Evolutionary conservation across 2,888 invertebrate genomes (phyloP), one percentile per base, ranked within the genome.

Genomic region (Noctua janthe): DNA sequence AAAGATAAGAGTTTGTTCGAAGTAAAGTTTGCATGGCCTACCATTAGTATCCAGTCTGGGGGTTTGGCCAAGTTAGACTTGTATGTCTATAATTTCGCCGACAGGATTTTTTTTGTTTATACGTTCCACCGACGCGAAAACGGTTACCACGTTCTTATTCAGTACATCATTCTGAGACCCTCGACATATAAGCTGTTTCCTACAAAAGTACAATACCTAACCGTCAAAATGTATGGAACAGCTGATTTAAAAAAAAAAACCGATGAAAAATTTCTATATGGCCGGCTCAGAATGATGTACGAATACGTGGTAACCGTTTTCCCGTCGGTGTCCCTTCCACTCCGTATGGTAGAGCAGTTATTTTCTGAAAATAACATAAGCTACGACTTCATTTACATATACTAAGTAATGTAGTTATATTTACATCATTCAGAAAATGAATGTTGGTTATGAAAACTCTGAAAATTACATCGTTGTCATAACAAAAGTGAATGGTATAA

Each of bases 401-500:
- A 67, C 8, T 23, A 62, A 77, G 39, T 72, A 20, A 77, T 72
- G 29, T 72, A 15, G 72, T 72, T 72, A 23, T 54, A 71, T 47
- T 43, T 56, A 15, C 20, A n/a, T 0, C 35, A 6, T 1, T 6
- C 54, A 5, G 3, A 71, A 0, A 64, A 62, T 7, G 8, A 64
- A 15, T 59, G 70, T 70, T 56, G 54, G n/a, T 67, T 71, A 76
- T 7, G 1, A 15, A 59, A 59, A 59, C n/a, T n/a, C 59, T 15
- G 47, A 70, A 72, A 56, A 56, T 5, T 74, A 67, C 15, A 49
- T 64, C 29, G 49, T 75, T 67, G 20, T 54, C 49, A 71, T 76
- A 66, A 73, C 51, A 66, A 75, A 59, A 70, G 59, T 66, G 10
- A 70, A 64, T 77, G 23, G 70, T 73, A 39, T 59, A 15, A 75